Evolutionary conservation across 2,113 vertebrate genomes (phyloP).

Genomic region (Morone saxatilis): DNA sequence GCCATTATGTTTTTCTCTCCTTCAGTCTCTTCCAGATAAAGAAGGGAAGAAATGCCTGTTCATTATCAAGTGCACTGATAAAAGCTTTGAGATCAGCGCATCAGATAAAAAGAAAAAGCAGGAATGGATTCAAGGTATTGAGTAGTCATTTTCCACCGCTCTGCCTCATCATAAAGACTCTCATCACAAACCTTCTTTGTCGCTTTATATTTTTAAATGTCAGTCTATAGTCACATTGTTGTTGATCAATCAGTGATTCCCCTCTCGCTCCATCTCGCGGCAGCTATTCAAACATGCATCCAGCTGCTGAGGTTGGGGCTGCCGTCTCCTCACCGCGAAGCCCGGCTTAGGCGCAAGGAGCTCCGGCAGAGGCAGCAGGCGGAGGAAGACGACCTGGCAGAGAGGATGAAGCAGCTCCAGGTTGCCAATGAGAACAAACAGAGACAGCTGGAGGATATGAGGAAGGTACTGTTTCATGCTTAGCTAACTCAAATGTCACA

Average conservation of each 20-base stretch:
- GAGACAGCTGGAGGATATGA: conserved; percentile 90
- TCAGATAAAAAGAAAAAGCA: conserved; percentile 98
- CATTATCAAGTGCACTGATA: conserved; percentile 92
- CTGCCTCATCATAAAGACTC: background rate
- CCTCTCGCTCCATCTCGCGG: background rate
- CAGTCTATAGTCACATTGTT: background rate
- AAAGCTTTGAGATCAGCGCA: conserved; percentile 95
- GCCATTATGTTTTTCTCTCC: conserved; percentile 19
- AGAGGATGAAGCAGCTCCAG: conserved; percentile 93
- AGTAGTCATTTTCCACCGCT: background rate
- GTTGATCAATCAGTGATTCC: background rate
- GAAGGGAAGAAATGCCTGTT: conserved; percentile 97
- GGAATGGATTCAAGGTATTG: conserved; percentile 96
- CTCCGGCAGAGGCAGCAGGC: conserved; percentile 88
- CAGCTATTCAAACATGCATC: conserved; percentile 92
- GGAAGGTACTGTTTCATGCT: conserved; percentile 84
- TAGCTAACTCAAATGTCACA: background rate
- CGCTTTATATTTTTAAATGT: background rate
- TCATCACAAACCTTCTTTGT: background rate
- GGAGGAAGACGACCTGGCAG: conserved; percentile 89
- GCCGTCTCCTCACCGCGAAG: conserved; percentile 91
- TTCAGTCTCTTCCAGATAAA: conserved; percentile 93
- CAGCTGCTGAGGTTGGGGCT: conserved; percentile 87
- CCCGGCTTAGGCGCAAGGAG: conserved; percentile 89
- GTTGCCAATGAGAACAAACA: conserved; percentile 92